Evolutionary conservation across 2,113 vertebrate species (phyloP).

Genomic region (Elachura formosa): DNA sequence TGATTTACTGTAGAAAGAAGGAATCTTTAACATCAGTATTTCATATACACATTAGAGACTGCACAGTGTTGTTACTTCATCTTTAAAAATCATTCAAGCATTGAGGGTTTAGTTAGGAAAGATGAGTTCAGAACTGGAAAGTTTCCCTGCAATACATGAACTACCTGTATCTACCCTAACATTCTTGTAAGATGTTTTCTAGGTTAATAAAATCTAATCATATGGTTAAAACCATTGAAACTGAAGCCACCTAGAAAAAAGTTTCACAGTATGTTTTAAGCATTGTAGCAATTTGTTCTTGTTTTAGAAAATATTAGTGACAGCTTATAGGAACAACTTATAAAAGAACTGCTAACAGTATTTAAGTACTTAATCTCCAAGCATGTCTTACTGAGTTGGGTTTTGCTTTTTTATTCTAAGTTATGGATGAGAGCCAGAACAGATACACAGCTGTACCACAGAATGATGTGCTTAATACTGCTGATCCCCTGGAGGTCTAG

Average conservation of each 20-base stretch:
- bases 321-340: background rate
- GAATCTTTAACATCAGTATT: background rate
- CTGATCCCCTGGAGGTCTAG: background rate
- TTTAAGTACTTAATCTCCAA: background rate
- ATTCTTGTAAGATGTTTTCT: background rate
- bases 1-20: background rate
- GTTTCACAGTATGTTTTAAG: background rate
- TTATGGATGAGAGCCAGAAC: constrained; percentile 28
- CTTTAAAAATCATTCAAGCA: background rate
- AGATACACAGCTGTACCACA: constrained; percentile 9
- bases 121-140: background rate
- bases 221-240: background rate
- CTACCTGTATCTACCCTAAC: background rate
- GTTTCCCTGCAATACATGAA: background rate
- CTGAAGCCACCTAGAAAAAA: background rate
- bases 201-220: background rate
- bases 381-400: background rate
- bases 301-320: background rate
- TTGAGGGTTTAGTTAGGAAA: background rate
- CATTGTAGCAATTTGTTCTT: background rate
- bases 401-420: background rate
- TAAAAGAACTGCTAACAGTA: background rate
- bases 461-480: constrained; percentile 38
- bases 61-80: background rate
- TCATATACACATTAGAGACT: background rate